Evolutionary conservation across 2,888 invertebrate species (phyloP), one percentile per base, ranked within the genome.

Genomic region (Tortrix viridana): DNA sequence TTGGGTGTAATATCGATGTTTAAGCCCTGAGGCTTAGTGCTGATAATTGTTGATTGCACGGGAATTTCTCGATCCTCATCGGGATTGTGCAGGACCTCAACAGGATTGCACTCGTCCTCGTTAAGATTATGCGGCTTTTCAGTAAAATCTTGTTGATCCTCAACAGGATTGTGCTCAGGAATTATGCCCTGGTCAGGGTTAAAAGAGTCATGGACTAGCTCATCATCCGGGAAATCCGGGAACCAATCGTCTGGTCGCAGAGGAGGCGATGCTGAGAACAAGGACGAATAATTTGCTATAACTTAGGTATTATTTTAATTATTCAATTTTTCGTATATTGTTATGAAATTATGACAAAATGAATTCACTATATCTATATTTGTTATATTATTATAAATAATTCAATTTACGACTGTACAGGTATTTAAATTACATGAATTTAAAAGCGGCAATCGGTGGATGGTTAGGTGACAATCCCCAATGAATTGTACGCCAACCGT

Each of bases 361-460:
- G 2, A 41, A 50, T 50, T 38, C 20, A 20, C 32, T 47, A 48
- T 26, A 20, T 44, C 43, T 60, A 55, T 38, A n/a, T 43, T 41
- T 20, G 18, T 18, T 20, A 12, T 52, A 12, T 38, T 52, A 12
- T 52, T 38, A 20, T 5, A 12, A 5, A 7, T 6, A 38, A 12
- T 46, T 7, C 55, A 49, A 23, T 60, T 58, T 14, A 48, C 57
- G 32, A 41, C 20, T n/a, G 23, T 49, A 23, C 46, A 22, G 18
- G 37, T 55, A 50, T 62, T 61, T 18, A 22, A 49, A 61, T 53
- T 58, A 55, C 43, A 54, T 38, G n/a, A n/a, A n/a, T n/a, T n/a
- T n/a, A n/a, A n/a, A n/a, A n/a, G n/a, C n/a, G n/a, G n/a, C n/a
- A n/a, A n/a, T n/a, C n/a, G n/a, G n/a, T n/a, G n/a, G n/a, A n/a